Base-by-base conservation (phyloP, 2,113 vertebrate genomes). In the Mormyrus lacerda region DNA sequence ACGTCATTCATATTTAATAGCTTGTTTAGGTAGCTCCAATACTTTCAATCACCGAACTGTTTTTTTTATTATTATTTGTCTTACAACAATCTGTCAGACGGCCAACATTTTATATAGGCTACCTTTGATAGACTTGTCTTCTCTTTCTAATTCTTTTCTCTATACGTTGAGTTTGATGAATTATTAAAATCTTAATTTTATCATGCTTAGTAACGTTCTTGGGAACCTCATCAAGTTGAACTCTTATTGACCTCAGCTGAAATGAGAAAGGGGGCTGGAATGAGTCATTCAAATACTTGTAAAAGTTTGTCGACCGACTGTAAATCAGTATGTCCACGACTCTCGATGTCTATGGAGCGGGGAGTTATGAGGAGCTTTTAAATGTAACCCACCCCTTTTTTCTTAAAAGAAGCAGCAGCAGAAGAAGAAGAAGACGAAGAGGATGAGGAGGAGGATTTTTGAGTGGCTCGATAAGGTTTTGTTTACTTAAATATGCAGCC, bases 241-340 rank as follows among this genome's bases (percentile, higher is more conserved):
- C 97, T 97, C 94, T 94, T 91, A 92, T 85, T 98, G 97, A 98
- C 96, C 97, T 95, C 95, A 58, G 35, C 90, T 94, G 94, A 94
- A 93, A 93, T 93, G 91, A 93, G 94, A 91, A 94, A 92, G 93
- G 91, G 92, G 91, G 95, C 94, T 95, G 94, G 92, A 93, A 91
- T 91, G 92, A 93, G 92, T 94, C 95, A 93, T 93, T 95, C 94
- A 94, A 94, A 96, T 97, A 97, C 96, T 97, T 97, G 95, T 93
- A 96, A 96, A 95, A 96, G 95, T 96, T 94, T 96, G 95, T 92
- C 93, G 94, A 94, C 94, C 94, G 95, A 95, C 94, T 96, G 94
- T 95, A 95, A 95, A 95, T 96, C 95, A 95, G 93, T 91, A 93
- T 94, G 93, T 92, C 91, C 92, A 91, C 91, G 92, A 93, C 90